Conservation (phyloP, 2,888 invertebrate genomes). For the Diaperis boleti region DNA sequence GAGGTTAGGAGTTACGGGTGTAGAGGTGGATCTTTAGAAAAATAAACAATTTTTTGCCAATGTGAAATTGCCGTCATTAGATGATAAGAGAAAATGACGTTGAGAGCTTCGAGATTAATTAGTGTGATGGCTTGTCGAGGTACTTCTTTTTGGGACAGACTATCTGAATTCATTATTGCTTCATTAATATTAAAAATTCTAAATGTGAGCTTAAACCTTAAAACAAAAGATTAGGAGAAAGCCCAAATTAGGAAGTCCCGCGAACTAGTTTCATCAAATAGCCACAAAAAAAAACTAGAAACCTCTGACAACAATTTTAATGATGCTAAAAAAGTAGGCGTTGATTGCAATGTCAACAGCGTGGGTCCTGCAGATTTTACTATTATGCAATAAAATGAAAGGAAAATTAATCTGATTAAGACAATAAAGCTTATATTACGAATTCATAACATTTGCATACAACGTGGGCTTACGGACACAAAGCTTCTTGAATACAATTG, state of each 20-base stretch:
- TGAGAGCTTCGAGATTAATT: background rate
- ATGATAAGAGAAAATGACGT: background rate
- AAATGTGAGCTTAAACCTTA: background rate
- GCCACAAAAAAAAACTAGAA: background rate
- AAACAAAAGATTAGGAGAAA: background rate
- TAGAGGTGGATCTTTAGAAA: slow-evolving; percentile 1
- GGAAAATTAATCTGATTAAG: slow-evolving; percentile 8
- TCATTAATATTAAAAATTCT: background rate
- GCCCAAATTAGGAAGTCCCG: background rate
- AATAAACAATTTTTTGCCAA: slow-evolving; percentile 19
- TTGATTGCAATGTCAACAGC: slow-evolving; percentile 20
- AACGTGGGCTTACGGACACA: too few relatives aligned
- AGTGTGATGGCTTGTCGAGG: background rate
- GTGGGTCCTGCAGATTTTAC: slow-evolving; percentile 18
- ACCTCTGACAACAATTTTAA: slow-evolving; percentile 14
- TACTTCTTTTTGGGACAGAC: background rate
- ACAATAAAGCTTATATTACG: background rate
- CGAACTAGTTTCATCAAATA: background rate
- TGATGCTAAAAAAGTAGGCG: slow-evolving; percentile 4
- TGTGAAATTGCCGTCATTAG: slow-evolving; percentile 2
- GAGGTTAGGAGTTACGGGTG: slow-evolving; percentile 9
- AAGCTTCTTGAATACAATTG: too few relatives aligned
- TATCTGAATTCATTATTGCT: background rate
- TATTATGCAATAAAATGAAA: slow-evolving; percentile 24
- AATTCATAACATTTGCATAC: too few relatives aligned